Conservation (phyloP, 2,888 invertebrate species). For the Synergus itoensis region DNA sequence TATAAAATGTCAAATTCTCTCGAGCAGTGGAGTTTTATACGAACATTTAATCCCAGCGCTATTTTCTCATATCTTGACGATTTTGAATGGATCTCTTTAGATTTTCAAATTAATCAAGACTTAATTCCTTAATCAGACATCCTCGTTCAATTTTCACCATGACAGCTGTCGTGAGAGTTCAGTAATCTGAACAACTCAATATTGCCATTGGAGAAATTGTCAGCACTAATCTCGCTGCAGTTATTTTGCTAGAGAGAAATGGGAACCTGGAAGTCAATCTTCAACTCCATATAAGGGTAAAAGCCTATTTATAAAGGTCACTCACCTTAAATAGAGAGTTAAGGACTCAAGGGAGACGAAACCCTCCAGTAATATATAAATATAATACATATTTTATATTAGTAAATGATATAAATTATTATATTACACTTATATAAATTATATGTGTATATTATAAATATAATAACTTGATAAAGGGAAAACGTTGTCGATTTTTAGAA, state of each 20-base stretch:
- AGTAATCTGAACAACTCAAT: conserved; percentile 4
- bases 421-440: no score
- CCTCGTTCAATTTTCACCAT: not conserved
- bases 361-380: no score
- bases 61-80: not conserved
- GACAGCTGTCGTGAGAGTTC: conserved; percentile 5
- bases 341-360: no score
- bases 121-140: not conserved
- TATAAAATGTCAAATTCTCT: not conserved
- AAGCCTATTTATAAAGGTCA: conserved; percentile 1
- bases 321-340: no score
- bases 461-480: not conserved
- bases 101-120: not conserved
- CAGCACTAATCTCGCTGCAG: not conserved
- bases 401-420: no score
- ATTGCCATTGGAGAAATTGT: conserved; percentile 13
- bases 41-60: not conserved
- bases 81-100: not conserved
- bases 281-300: not conserved
- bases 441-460: no score
- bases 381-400: no score
- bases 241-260: not conserved
- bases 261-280: not conserved
- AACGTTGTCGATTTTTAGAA: not conserved
- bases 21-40: not conserved